Conservation (phyloP, 2,113 vertebrate species). For the Furnarius figulus region DNA sequence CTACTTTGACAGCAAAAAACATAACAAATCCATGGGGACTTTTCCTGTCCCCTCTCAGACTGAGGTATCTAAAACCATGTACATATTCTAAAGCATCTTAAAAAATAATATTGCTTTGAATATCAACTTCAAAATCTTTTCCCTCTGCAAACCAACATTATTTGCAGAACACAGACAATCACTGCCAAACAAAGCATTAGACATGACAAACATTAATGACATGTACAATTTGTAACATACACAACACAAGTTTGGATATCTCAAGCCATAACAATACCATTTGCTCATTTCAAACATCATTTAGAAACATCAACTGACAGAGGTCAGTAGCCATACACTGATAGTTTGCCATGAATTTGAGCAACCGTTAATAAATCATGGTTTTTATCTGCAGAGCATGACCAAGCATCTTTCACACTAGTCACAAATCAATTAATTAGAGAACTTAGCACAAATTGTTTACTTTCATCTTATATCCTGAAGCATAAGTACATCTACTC, state of each 20-base stretch:
- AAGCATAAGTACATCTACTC: background rate
- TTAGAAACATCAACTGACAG: background rate
- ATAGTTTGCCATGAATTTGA: background rate
- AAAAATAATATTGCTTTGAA: background rate
- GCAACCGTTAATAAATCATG: background rate
- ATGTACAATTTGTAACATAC: background rate
- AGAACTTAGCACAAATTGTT: background rate
- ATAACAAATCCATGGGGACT: background rate
- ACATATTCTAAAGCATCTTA: background rate
- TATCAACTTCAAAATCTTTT: background rate
- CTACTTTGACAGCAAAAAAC: background rate
- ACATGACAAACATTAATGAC: background rate
- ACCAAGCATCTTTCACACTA: background rate
- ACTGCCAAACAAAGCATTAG: background rate
- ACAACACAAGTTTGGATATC: background rate
- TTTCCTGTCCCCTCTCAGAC: background rate
- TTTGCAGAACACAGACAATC: background rate
- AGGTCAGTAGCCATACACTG: background rate
- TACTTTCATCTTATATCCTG: background rate
- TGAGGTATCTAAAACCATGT: background rate
- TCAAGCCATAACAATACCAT: background rate
- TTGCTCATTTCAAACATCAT: background rate
- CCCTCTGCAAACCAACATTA: background rate
- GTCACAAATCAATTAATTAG: background rate
- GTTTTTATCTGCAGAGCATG: fast-evolving